Percentiles rank a stretch among this genome's conserved stretches.
Evolutionary conservation across 2,113 vertebrate genomes (phyloP).

Genomic region (Cebidichthys violaceus): DNA sequence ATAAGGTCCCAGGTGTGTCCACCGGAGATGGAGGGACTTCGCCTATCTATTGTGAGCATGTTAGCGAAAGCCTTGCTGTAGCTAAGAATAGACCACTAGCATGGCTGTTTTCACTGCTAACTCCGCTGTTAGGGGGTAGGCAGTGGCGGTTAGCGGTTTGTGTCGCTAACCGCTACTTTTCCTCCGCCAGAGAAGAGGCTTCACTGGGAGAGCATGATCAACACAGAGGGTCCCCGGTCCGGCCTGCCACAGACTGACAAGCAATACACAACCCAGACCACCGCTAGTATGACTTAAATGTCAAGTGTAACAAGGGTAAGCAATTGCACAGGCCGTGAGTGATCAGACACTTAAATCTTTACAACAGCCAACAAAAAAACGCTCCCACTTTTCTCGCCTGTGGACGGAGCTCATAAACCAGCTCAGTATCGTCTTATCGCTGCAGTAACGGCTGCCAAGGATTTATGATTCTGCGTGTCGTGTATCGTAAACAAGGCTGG

Average conservation of each 20-base stretch:
- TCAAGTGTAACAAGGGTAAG: not conserved
- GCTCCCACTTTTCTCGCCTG: not conserved
- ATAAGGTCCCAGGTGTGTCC: not conserved
- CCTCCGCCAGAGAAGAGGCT: not conserved
- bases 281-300: not conserved
- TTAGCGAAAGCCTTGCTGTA: not conserved
- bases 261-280: not conserved
- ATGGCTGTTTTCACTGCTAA: not conserved
- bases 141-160: too few species aligned
- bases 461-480: slow-evolving; percentile 1
- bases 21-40: not conserved
- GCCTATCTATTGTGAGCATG: not conserved
- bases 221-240: not conserved
- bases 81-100: not conserved
- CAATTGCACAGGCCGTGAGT: not conserved
- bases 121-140: not conserved
- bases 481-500: not conserved
- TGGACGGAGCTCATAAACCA: slow-evolving; percentile 10
- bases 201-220: not conserved
- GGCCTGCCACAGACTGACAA: not conserved
- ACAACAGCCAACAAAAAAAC: not conserved
- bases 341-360: slow-evolving; percentile 25
- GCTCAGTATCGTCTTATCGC: slow-evolving; percentile 2
- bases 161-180: not conserved
- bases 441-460: slow-evolving; percentile 1